phyloP scores from a whole-genome alignment of 2,797 vertebrate genomes.

The Siniperca scherzeri region DNA sequence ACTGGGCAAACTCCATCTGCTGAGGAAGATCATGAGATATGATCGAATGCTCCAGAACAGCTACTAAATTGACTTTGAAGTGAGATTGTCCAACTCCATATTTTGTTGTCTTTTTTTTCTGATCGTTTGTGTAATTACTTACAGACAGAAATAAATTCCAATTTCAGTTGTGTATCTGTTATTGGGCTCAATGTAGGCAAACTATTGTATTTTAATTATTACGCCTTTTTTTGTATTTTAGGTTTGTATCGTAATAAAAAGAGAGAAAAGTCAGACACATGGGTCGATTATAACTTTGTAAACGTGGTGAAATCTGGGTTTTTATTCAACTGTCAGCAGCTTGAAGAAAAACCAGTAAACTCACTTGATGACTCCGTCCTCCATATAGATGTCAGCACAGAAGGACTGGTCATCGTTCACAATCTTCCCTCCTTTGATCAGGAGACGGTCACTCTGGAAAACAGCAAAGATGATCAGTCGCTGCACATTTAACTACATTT shows the following conservation, averaged over 20 bases:
- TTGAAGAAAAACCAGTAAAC: constrained; percentile 61
- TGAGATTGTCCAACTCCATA: neutral
- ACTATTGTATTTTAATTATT: too few relatives aligned
- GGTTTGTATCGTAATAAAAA: neutral
- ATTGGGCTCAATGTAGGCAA: neutral
- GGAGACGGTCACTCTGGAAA: constrained; percentile 94
- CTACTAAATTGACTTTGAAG: neutral
- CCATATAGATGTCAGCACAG: constrained; percentile 98
- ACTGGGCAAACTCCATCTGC: neutral
- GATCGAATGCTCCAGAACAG: neutral
- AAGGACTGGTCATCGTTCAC: constrained; percentile 99
- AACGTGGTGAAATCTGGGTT: neutral
- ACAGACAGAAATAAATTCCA: neutral
- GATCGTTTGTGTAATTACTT: neutral
- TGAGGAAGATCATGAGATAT: too few relatives aligned
- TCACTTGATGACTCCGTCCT: constrained; percentile 99
- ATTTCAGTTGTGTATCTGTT: neutral
- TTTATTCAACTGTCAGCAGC: neutral
- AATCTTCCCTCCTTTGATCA: constrained; percentile 99
- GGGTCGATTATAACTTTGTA: neutral
- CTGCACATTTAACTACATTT: neutral
- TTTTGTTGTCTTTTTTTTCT: neutral
- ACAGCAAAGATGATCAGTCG: constrained; percentile 35
- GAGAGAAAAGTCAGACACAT: neutral
- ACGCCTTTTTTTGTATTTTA: neutral